Percentiles rank a stretch among this genome's conserved stretches.
phyloP scores from a whole-genome alignment of 2,888 invertebrate species.

The Nephrotoma appendiculata region DNA sequence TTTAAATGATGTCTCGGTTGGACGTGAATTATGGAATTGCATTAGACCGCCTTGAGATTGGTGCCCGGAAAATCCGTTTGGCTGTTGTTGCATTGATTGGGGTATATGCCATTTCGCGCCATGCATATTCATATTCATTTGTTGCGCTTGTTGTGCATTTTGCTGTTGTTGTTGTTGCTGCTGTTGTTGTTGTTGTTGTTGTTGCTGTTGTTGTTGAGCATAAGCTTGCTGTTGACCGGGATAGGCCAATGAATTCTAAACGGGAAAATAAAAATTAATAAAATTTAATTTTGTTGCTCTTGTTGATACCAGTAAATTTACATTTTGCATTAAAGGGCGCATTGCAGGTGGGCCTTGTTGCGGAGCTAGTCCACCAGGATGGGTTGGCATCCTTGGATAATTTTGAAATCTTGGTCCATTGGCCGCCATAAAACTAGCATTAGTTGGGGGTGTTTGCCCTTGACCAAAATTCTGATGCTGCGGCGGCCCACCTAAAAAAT shows the following conservation, averaged over 20 bases:
- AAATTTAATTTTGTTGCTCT: no score
- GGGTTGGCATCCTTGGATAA: slow-evolving; percentile 35
- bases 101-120: slow-evolving; percentile 62
- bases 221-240: slow-evolving; percentile 24
- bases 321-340: slow-evolving; percentile 30
- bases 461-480: slow-evolving; percentile 29
- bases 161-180: slow-evolving; percentile 34
- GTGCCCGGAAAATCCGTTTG: not conserved
- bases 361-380: slow-evolving; percentile 38
- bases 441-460: slow-evolving; percentile 30
- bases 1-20: slow-evolving; percentile 22
- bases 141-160: slow-evolving; percentile 22
- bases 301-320: slow-evolving; percentile 18
- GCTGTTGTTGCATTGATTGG: slow-evolving; percentile 28
- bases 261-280: not conserved
- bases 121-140: slow-evolving; percentile 29
- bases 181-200: slow-evolving; percentile 30
- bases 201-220: slow-evolving; percentile 22
- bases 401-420: slow-evolving; percentile 30
- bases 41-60: slow-evolving; percentile 25
- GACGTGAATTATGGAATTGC: slow-evolving; percentile 30
- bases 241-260: slow-evolving; percentile 27
- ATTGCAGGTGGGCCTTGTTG: slow-evolving; percentile 11
- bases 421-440: slow-evolving; percentile 33
- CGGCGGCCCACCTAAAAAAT: slow-evolving; percentile 28